Evolutionary conservation across 2,888 invertebrate species (phyloP).

Genomic region (Geophilus truncorum): DNA sequence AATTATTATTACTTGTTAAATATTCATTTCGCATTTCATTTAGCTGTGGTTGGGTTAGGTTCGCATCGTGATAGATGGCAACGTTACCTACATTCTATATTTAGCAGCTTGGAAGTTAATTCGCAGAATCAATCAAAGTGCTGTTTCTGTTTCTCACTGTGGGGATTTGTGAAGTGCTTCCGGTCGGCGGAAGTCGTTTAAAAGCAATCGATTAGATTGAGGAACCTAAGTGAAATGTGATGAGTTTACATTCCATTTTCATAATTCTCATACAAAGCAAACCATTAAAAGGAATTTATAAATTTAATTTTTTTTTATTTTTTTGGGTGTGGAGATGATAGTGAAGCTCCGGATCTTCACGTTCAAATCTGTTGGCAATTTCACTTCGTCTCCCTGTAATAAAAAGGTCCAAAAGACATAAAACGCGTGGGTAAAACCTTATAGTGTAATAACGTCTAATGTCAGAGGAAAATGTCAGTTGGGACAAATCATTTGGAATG

Average conservation of each 20-base stretch:
- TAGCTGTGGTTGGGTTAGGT: neutral
- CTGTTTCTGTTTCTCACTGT: conserved; percentile 27
- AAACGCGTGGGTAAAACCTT: conserved; percentile 27
- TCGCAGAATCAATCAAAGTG: conserved; percentile 15
- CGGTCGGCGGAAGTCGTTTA: conserved; percentile 19
- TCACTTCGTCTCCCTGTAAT: neutral
- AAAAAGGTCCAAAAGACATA: conserved; percentile 23
- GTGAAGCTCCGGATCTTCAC: neutral
- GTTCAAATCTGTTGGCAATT: conserved; percentile 22
- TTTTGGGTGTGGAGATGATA: neutral
- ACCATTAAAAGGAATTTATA: neutral
- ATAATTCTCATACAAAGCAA: neutral
- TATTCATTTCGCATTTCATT: neutral
- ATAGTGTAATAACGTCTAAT: conserved; percentile 27
- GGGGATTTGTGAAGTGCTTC: conserved; percentile 27
- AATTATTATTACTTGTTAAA: neutral
- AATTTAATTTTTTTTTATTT: neutral
- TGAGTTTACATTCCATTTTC: neutral
- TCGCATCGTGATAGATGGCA: neutral
- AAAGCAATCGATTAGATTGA: conserved; percentile 13
- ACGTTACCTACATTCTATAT: conserved; percentile 5
- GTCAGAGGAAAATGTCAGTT: conserved; percentile 25
- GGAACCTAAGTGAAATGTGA: conserved; percentile 14
- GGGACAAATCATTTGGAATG: conserved; percentile 13
- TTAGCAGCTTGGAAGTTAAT: conserved; percentile 15